Percentiles rank a stretch among this genome's conserved stretches.
Conservation (phyloP, 2,888 invertebrate species). For the Hypomecis punctinalis region DNA sequence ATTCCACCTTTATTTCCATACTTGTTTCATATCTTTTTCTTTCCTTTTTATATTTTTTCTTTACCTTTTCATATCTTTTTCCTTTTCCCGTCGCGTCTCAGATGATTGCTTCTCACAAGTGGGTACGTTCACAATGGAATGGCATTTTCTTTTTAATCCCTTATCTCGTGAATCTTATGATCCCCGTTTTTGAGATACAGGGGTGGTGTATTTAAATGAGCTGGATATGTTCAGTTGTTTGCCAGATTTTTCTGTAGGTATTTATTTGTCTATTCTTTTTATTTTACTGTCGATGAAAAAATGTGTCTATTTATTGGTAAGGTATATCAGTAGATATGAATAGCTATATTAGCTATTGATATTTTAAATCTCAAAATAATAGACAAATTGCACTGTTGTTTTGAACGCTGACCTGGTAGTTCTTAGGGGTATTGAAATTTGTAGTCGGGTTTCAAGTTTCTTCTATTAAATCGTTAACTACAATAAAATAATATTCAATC, state of each 20-base stretch:
- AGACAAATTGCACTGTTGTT: no score
- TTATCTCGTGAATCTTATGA: conserved; percentile 56
- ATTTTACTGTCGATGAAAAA: no score
- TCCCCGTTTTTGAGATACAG: conserved; percentile 30
- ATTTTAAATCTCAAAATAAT: no score
- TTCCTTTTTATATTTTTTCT: conserved; percentile 19
- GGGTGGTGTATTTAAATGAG: conserved; percentile 64
- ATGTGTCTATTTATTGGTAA: no score
- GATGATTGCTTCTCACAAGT: conserved; percentile 52
- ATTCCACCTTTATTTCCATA: conserved; percentile 27
- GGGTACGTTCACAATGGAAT: conserved; percentile 62
- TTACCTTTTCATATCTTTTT: conserved; percentile 29
- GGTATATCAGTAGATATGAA: no score
- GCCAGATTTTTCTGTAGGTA: background rate
- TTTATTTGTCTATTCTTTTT: background rate
- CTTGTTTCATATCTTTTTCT: conserved; percentile 26
- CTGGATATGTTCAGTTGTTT: conserved; percentile 47
- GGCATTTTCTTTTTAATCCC: conserved; percentile 75
- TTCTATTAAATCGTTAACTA: no score
- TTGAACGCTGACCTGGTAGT: no score
- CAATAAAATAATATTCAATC: no score
- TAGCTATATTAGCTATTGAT: no score
- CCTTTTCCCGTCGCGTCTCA: conserved; percentile 45
- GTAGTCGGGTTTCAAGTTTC: no score
- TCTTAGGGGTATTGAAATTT: no score